Conservation (phyloP, 1,140 invertebrate genomes). For the Dreissena rostriformis region DNA sequence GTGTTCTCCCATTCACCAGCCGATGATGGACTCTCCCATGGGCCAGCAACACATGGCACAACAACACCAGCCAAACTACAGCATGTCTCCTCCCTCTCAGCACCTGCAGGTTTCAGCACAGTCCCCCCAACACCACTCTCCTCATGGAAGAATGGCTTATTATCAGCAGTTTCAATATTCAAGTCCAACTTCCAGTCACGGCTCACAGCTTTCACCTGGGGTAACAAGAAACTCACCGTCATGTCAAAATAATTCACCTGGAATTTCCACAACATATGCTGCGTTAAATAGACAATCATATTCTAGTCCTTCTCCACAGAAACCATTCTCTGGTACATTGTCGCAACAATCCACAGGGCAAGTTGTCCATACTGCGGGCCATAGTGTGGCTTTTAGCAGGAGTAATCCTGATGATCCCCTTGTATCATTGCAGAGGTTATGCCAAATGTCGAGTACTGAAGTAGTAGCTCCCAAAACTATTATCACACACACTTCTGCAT, state of each 20-base stretch:
- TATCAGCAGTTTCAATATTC: conserved; percentile 24
- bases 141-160: background rate
- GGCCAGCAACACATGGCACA: conserved; percentile 29
- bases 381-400: too few species aligned
- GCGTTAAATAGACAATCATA: background rate
- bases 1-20: background rate
- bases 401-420: conserved; percentile 61
- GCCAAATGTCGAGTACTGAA: conserved; percentile 77
- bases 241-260: background rate
- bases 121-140: conserved; percentile 15
- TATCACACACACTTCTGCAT: conserved; percentile 75
- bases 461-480: conserved; percentile 80
- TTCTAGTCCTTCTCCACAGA: conserved; percentile 1
- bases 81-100: conserved; percentile 57
- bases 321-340: background rate
- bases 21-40: background rate
- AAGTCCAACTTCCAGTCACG: conserved; percentile 41
- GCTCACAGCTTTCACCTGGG: conserved; percentile 48
- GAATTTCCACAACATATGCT: background rate
- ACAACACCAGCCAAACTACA: conserved; percentile 51
- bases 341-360: too few species aligned
- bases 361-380: too few species aligned
- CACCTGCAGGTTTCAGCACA: conserved; percentile 63
- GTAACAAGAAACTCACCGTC: conserved; percentile 16
- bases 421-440: conserved; percentile 78